Evolutionary conservation across 2,888 invertebrate species (phyloP), one percentile per base, ranked within the genome.

Genomic region (Athalia rosae): DNA sequence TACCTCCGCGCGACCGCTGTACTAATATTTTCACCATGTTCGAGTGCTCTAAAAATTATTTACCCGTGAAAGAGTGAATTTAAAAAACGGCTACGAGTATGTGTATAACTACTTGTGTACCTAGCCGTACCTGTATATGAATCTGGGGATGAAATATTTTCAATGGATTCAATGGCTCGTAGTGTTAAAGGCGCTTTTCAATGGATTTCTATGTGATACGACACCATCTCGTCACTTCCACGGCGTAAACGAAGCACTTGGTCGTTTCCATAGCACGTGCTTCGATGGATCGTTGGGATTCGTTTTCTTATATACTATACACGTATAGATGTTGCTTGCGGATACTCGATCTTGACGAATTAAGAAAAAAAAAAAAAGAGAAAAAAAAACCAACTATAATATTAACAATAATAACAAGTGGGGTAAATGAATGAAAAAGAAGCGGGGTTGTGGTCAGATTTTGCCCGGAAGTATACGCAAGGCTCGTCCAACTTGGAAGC

Each of bases 191-290:
- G 28, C 28, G 28, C 28, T 28, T 28, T 28, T 28, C 28, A 28
- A 28, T 28, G 28, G 28, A 28, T 28, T 28, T 28, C 28, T 2
- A 28, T 28, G 28, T 28, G 28, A 28, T 28, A 28, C 28, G 28
- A 28, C 28, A 28, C 28, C 28, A 28, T 28, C 28, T 28, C 28
- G 28, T 28, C 28, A 28, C 28, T 28, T 28, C 28, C 28, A 28
- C 28, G 28, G 0, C 61, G 61, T 6, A 15, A 28, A 61, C 61
- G 8, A 61, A 47, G 64, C 13, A 64, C 45, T 64, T 48, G 41
- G 9, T 71, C 15, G 45, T 15, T 61, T 61, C 15, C 61, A 43
- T 58, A 13, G 71, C 71, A 71, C 71, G 71, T 71, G 71, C 71
- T 50, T 13, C 56, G 43, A 67, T 28, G 9, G 28, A 11, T 28